A percentile compares a stretch with the other conserved stretches of the same genome.
phyloP scores from a whole-genome alignment of 2,888 invertebrate genomes.

The Adineta ricciae region DNA sequence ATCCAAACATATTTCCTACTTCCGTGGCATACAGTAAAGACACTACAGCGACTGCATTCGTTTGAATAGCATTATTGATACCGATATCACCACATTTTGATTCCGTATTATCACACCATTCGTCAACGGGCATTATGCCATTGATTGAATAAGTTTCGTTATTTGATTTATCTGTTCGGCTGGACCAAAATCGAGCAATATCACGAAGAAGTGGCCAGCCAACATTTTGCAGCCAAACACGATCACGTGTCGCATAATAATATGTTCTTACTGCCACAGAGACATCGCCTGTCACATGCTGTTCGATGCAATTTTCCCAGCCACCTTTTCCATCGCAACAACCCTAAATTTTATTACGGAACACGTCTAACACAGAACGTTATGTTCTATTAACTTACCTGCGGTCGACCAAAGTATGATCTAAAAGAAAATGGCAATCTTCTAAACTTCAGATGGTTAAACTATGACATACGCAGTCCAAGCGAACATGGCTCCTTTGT shows the following conservation, averaged over 20 bases:
- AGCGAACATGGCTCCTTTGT: neutral
- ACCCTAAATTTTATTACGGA: neutral
- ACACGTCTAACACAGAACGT: too few species aligned
- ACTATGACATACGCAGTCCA: constrained; percentile 6
- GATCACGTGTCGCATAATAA: constrained; percentile 6
- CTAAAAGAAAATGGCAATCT: neutral
- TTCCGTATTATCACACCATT: constrained; percentile 19
- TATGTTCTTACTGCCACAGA: neutral
- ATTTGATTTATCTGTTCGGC: neutral
- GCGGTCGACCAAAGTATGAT: neutral
- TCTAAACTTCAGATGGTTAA: too few species aligned
- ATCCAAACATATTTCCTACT: constrained; percentile 20
- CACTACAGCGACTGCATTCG: neutral
- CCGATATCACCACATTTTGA: constrained; percentile 21
- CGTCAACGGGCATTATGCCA: constrained; percentile 2
- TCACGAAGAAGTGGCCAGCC: neutral
- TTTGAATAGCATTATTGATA: neutral
- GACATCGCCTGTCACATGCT: neutral
- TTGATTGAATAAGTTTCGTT: neutral
- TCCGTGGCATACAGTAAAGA: neutral
- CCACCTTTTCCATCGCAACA: constrained; percentile 18
- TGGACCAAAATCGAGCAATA: constrained; percentile 4
- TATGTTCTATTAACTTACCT: neutral
- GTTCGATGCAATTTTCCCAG: neutral
- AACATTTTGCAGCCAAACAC: neutral